A percentile compares a stretch with the other conserved stretches of the same genome.
Conservation (phyloP, 1,140 invertebrate species). For the Rhopalosiphum maidis region DNA sequence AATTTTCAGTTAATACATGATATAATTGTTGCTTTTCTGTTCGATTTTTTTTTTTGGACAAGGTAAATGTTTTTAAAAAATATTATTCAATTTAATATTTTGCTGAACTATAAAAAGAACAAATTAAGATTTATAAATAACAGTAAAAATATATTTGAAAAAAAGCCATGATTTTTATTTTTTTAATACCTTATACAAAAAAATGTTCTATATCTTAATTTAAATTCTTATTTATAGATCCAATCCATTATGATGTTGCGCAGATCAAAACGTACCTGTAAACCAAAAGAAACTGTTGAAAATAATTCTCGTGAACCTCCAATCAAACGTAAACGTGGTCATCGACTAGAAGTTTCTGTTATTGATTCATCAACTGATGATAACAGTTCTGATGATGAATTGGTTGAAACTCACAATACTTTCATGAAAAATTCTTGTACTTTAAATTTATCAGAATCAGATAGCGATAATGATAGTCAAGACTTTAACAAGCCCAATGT, state of each 20-base stretch:
- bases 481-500: not conserved
- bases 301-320: not conserved
- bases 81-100: not conserved
- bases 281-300: conserved; percentile 29
- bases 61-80: not conserved
- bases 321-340: conserved; percentile 22
- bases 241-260: not conserved
- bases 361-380: not conserved
- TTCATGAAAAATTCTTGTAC: not conserved
- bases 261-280: conserved; percentile 23
- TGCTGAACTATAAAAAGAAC: not conserved
- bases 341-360: not conserved
- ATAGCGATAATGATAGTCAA: conserved; percentile 19
- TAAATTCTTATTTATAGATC: not conserved
- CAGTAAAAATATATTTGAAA: not conserved
- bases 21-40: not conserved
- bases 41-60: not conserved
- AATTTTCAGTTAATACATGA: not conserved
- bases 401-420: too few relatives aligned
- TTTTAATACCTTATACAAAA: not conserved
- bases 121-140: not conserved
- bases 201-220: not conserved
- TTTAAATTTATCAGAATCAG: conserved; percentile 50
- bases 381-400: conserved; percentile 29
- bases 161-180: not conserved